Conservation (phyloP, 2,113 vertebrate genomes). For the Planiliza haematocheilus region DNA sequence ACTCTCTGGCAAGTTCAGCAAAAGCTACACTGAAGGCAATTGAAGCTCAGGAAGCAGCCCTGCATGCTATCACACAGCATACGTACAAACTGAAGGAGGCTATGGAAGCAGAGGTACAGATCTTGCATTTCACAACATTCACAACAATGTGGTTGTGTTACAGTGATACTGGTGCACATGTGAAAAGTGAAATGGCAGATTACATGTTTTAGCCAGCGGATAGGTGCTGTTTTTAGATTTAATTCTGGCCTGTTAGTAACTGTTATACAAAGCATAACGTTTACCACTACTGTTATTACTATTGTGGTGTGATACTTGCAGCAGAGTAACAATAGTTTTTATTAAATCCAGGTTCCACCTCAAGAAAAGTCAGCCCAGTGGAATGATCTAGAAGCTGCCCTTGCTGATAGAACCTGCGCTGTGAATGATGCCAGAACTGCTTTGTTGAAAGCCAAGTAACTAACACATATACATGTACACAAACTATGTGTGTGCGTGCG, state of each 20-base stretch:
- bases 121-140: background rate
- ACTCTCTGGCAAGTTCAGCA: conserved; percentile 84
- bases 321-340: conserved; percentile 6
- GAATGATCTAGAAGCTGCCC: conserved; percentile 90
- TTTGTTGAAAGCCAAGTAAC: conserved; percentile 92
- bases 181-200: too few species aligned
- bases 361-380: conserved; percentile 91
- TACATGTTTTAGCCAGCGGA: too few species aligned
- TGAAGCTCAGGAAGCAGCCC: conserved; percentile 90
- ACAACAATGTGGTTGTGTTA: too few species aligned
- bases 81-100: conserved; percentile 89
- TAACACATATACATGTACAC: background rate
- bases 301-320: background rate
- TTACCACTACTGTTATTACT: too few species aligned
- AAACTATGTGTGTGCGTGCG: background rate
- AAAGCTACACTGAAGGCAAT: conserved; percentile 89
- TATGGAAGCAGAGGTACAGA: conserved; percentile 91
- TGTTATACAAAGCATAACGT: too few species aligned
- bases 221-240: too few species aligned
- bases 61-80: conserved; percentile 88
- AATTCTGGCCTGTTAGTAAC: too few species aligned
- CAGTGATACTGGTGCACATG: too few species aligned
- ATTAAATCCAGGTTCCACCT: conserved; percentile 78
- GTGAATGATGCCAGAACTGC: conserved; percentile 88
- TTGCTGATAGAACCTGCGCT: conserved; percentile 86